Evolutionary conservation across 2,888 invertebrate species (phyloP), one percentile per base, ranked within the genome.

Genomic region (Lepidocyrtoides sp.): DNA sequence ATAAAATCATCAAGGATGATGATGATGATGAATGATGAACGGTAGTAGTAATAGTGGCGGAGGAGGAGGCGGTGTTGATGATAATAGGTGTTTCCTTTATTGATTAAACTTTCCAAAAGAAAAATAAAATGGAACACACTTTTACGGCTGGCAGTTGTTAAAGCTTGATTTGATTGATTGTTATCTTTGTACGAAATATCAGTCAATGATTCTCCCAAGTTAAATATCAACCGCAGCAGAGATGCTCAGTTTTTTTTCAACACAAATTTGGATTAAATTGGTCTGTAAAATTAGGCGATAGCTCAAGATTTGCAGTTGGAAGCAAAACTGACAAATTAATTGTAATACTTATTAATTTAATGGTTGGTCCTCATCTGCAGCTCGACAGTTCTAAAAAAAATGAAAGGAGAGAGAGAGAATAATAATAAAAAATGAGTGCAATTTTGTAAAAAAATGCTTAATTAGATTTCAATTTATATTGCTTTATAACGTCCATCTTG

Each of bases 291-390:
- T n/a, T n/a, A n/a, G n/a, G n/a, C n/a, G n/a, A n/a, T n/a, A n/a
- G n/a, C n/a, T n/a, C n/a, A n/a, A n/a, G n/a, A 20, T 60, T 60
- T 60, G 60, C 20, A 23, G 60, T n/a, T 60, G 7, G 60, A 48
- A n/a, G n/a, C n/a, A n/a, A n/a, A 48, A 48, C n/a, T 48, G 48
- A 2, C 12, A 48, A n/a, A 54, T n/a, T 54, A n/a, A n/a, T 54
- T 54, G 3, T 12, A 54, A 10, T 5, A 17, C 54, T n/a, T n/a
- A n/a, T n/a, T n/a, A n/a, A n/a, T n/a, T n/a, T n/a, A n/a, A n/a
- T n/a, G n/a, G 5, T 77, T 77, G 77, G 77, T 77, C 77, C 77
- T 1, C 51, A 48, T 77, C 48, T 57, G 48, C 29, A 79, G 54
- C 54, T 57, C 57, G 26, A 23, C 26, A n/a, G 26, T 23, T 79